phyloP scores from a whole-genome alignment of 2,113 vertebrate genomes.

The Mormyrus iriodes region DNA sequence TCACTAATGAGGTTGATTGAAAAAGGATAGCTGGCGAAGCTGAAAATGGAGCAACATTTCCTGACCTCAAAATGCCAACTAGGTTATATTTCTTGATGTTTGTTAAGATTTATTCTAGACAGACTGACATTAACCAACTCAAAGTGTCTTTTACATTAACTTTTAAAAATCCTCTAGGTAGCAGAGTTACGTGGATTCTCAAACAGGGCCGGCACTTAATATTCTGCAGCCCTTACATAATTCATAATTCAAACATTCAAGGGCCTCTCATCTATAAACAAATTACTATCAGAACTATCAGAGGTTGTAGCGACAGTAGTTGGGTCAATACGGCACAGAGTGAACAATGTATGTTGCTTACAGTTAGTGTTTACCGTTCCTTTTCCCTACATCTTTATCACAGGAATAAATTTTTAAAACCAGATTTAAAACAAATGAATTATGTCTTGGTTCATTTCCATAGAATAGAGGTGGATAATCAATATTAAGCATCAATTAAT shows the following conservation, averaged over 20 bases:
- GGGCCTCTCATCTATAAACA: constrained; percentile 30
- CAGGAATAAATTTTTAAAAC: neutral
- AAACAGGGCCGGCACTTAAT: neutral
- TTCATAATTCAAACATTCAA: neutral
- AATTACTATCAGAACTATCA: constrained; percentile 4
- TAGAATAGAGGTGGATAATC: neutral
- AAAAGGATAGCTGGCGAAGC: constrained; percentile 49
- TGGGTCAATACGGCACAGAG: constrained; percentile 29
- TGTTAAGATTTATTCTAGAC: constrained; percentile 32
- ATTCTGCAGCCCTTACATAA: neutral
- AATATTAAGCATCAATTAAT: neutral
- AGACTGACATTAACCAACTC: constrained; percentile 9
- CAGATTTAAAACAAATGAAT: neutral
- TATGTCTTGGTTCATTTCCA: neutral
- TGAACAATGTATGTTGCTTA: constrained; percentile 43
- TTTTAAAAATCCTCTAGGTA: neutral
- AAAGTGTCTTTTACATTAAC: neutral
- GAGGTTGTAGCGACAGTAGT: constrained; percentile 27
- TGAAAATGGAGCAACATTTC: constrained; percentile 45
- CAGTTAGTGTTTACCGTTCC: constrained; percentile 9
- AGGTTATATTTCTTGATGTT: constrained; percentile 56
- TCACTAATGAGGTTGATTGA: constrained; percentile 52
- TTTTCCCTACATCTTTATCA: constrained; percentile 31
- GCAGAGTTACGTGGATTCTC: neutral
- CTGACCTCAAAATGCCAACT: constrained; percentile 66